Evolutionary conservation across 2,888 invertebrate genomes (phyloP).

Genomic region (Drosophila anomalata): DNA sequence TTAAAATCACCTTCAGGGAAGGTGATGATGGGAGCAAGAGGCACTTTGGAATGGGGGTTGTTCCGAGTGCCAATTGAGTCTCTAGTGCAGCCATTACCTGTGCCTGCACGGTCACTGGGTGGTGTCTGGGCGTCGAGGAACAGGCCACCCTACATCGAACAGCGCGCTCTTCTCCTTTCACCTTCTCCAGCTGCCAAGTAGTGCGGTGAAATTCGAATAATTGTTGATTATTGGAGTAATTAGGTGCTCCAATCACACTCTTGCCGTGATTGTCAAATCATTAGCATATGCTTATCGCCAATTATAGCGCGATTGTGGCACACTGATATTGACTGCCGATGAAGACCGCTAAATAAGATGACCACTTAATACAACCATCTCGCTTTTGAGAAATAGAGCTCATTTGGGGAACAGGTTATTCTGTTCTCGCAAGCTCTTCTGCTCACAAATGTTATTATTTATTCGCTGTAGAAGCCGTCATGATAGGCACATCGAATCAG

Average conservation of each 20-base stretch:
- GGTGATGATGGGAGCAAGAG: constrained; percentile 32
- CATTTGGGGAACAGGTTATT: not conserved
- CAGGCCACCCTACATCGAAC: not conserved
- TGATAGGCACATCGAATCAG: not conserved
- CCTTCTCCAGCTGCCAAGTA: not conserved
- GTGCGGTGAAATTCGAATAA: too few species aligned
- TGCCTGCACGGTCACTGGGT: not conserved
- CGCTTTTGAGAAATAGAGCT: not conserved
- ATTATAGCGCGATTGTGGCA: too few species aligned
- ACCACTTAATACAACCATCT: not conserved
- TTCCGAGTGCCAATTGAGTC: constrained; percentile 41
- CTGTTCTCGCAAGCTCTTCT: not conserved
- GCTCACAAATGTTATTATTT: not conserved
- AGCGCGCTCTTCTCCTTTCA: not conserved
- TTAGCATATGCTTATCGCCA: too few species aligned
- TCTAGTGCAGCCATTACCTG: constrained; percentile 12
- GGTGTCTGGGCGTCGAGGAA: not conserved
- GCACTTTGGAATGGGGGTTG: constrained; percentile 8
- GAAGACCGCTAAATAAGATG: not conserved
- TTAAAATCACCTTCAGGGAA: constrained; percentile 69
- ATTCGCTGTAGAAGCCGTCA: too few species aligned
- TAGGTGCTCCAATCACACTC: too few species aligned
- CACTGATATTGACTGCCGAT: too few species aligned
- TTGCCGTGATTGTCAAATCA: too few species aligned
- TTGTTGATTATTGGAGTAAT: too few species aligned